Percentiles rank a stretch among this genome's conserved stretches.
Conservation (phyloP, 2,888 invertebrate genomes). For the Drosophila testacea region DNA sequence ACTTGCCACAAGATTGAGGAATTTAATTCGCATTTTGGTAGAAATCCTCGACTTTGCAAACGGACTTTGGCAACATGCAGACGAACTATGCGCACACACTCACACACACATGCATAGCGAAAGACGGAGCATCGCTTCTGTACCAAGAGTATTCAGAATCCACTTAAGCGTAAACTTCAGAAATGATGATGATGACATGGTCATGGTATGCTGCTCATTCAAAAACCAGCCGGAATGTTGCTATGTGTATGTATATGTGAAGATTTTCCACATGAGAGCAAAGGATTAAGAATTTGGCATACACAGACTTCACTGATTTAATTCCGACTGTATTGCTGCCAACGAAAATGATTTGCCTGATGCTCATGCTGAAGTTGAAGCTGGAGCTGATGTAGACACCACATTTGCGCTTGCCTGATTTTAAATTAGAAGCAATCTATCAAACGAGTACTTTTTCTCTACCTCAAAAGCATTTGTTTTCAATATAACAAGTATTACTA, state of each 20-base stretch:
- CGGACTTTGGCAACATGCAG: constrained; percentile 73
- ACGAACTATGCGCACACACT: constrained; percentile 14
- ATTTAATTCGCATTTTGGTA: constrained; percentile 83
- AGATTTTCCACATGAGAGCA: constrained; percentile 74
- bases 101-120: constrained; percentile 39
- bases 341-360: constrained; percentile 1
- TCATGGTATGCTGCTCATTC: constrained; percentile 59
- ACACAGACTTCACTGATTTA: constrained; percentile 10
- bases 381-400: constrained; percentile 41
- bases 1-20: constrained; percentile 80
- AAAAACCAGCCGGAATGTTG: constrained; percentile 31
- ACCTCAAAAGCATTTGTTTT: too few relatives aligned
- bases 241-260: not conserved
- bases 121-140: constrained; percentile 47
- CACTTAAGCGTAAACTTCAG: constrained; percentile 72
- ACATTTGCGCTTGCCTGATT: constrained; percentile 67
- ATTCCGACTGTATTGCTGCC: constrained; percentile 10
- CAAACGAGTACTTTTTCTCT: too few relatives aligned
- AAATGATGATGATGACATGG: constrained; percentile 68
- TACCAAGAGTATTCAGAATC: constrained; percentile 55
- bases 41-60: constrained; percentile 81
- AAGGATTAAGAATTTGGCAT: constrained; percentile 65
- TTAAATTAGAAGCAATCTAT: constrained; percentile 49
- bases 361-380: constrained; percentile 10
- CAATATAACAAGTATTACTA: too few relatives aligned